Base-by-base conservation (phyloP, 30 jellyfish, hydroid and myxozoan genomes). In the Aurelia sp. region DNA sequence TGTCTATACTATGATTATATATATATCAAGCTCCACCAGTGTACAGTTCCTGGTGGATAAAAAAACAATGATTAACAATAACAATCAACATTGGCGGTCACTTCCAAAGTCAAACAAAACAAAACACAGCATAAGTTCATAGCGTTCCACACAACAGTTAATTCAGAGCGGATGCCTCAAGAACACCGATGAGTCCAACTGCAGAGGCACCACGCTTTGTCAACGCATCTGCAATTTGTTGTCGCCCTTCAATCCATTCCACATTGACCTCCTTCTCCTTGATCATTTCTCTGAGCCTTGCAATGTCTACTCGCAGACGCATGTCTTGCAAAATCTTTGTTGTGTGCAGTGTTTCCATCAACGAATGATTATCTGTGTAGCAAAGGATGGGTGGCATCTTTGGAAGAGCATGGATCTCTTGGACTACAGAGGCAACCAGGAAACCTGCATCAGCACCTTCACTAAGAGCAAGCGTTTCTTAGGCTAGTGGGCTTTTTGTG, bases 401-500 rank as follows among this genome's bases (percentile, higher is more conserved):
- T 48, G 40, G 73, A 17, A 31, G 38, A 31, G 40, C 44, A 7
- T 31, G 13, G 18, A 73, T 73, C 31, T 44, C 31, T 73, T 73
- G 33, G 31, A 73, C 73, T 18, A 53, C 65, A 13, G 65, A 53
- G 72, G 20, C 31, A 53, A 73, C 22, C 40, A 12, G 19, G 16
- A 53, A 12, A 53, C 33, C 33, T 27, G 33, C 33, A 27, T 27
- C 33, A 27, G 33, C 33, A 27, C 33, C 33, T 27, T 27, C 33
- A 27, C 33, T 27, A 27, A 27, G 33, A 27, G 87, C 87, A n/a
- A 51, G 55, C 1, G 77, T 58, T 57, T 76, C 76, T 57, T 79
- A 78, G 57, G 76, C 87, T 51, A 76, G 57, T 19, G 87, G 53
- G 30, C 78, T 76, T 65, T 76, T 76, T 33, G 57, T 78, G 21